Percentiles rank a stretch among this genome's conserved stretches.
Evolutionary conservation across 2,113 vertebrate species (phyloP).

Genomic region (Caranx ignobilis): DNA sequence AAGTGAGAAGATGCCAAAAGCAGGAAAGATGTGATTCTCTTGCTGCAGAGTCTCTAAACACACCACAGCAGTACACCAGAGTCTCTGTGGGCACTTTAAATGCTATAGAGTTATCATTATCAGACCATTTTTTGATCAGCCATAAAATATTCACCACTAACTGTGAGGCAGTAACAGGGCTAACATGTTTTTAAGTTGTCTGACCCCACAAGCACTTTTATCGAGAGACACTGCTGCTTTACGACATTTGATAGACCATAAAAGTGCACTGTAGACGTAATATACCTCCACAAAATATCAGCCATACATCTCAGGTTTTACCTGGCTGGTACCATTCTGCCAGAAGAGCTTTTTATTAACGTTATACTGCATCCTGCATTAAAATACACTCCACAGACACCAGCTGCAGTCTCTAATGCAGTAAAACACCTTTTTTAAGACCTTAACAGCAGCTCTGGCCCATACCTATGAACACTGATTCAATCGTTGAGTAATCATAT

Average conservation of each 20-base stretch:
- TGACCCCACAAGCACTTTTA: conserved; percentile 13
- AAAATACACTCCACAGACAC: conserved; percentile 20
- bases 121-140: conserved; percentile 7
- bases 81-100: not conserved
- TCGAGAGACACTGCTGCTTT: conserved; percentile 16
- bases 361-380: conserved; percentile 4
- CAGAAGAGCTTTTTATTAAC: conserved; percentile 43
- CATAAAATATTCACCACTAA: conserved; percentile 30
- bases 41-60: conserved; percentile 15
- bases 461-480: conserved; percentile 30
- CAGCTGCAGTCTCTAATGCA: conserved; percentile 23
- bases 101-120: conserved; percentile 9
- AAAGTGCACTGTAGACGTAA: conserved; percentile 13
- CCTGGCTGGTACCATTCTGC: not conserved
- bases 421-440: conserved; percentile 23
- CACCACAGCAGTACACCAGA: not conserved
- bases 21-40: not conserved
- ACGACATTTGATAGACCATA: conserved; percentile 36
- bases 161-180: conserved; percentile 14
- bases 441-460: conserved; percentile 25
- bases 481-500: conserved; percentile 22
- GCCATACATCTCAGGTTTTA: not conserved
- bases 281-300: conserved; percentile 24
- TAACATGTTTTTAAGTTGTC: conserved; percentile 3
- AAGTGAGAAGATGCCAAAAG: conserved; percentile 22